Evolutionary conservation across 2,113 vertebrate genomes (phyloP), one percentile per base, ranked within the genome.

Genomic region (Melanocharis versteri): DNA sequence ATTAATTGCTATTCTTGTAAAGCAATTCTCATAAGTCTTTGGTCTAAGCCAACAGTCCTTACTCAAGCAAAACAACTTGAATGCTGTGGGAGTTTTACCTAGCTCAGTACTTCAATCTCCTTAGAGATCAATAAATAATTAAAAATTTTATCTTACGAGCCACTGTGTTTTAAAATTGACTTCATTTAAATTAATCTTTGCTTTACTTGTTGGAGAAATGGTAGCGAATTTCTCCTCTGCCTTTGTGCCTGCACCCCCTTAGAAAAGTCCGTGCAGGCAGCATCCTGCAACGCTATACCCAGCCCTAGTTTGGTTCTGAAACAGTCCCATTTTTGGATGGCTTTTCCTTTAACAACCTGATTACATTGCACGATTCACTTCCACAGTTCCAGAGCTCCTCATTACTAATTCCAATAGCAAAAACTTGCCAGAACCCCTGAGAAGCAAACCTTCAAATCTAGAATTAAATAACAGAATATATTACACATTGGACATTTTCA

Each of bases 401-500:
- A 96, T 97, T 97, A 96, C 87, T 97, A 95, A 97, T 92, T 93
- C 95, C 83, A 83, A 96, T 61, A 84, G 92, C 90, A 95, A 95
- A 92, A 96, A 94, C 72, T 96, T 93, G 90, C 95, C 95, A 96
- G 93, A 83, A 95, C 70, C 40, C 61, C 64, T 60, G 66, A 97
- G 96, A 95, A 96, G 69, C 86, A 96, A 96, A 94, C 68, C 76
- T 96, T 96, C 89, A 95, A 75, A 92, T 95, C 73, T 91, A 91
- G 92, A 89, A 87, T 96, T 96, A 96, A 97, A 96, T 87, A 95
- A 87, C 70, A 87, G 92, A 90, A 94, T 96, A 91, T 96, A 97
- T 93, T 91, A 89, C 79, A 83, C 62, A 42, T 88, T 94, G 83
- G 96, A 96, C 65, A 91, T 94, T 96, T 93, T 77, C 87, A 92